A percentile compares a stretch with the other conserved stretches of the same genome.
Evolutionary conservation across 2,888 invertebrate genomes (phyloP).

Genomic region (Syrista parreyssii): DNA sequence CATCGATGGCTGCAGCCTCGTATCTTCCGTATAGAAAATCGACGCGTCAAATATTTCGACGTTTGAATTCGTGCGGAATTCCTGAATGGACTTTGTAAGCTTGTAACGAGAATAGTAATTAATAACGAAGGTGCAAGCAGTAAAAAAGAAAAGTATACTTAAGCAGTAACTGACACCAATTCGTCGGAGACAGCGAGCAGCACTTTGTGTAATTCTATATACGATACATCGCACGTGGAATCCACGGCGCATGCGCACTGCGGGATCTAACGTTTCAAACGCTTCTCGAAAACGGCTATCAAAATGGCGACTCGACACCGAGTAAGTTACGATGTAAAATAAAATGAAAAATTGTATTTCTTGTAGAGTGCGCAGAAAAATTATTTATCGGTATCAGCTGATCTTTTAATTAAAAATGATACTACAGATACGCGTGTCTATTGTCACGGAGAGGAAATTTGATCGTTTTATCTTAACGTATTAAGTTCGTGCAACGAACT

Average conservation of each 20-base stretch:
- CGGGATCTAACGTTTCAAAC: not conserved
- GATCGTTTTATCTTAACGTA: not conserved
- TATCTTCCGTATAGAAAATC: not conserved
- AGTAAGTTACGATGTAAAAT: not conserved
- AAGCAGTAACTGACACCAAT: conserved; percentile 20
- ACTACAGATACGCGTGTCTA: not conserved
- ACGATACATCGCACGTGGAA: not conserved
- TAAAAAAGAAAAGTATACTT: conserved; percentile 11
- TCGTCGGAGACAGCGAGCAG: conserved; percentile 4
- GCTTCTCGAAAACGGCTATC: not conserved
- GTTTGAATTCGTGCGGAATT: not conserved
- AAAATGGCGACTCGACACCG: not conserved
- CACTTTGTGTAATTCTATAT: conserved; percentile 13
- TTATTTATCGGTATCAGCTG: not conserved
- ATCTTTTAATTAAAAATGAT: not conserved
- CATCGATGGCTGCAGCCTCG: conserved; percentile 20
- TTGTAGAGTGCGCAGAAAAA: not conserved
- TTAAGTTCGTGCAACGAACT: not conserved
- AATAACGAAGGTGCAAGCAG: not conserved
- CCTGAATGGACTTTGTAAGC: not conserved
- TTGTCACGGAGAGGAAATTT: not conserved
- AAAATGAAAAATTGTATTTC: not conserved
- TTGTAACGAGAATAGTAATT: not conserved
- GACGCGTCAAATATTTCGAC: not conserved
- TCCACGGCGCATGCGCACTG: not conserved